Base-by-base conservation (phyloP, 2,113 vertebrate genomes). In the Anseranas semipalmata region DNA sequence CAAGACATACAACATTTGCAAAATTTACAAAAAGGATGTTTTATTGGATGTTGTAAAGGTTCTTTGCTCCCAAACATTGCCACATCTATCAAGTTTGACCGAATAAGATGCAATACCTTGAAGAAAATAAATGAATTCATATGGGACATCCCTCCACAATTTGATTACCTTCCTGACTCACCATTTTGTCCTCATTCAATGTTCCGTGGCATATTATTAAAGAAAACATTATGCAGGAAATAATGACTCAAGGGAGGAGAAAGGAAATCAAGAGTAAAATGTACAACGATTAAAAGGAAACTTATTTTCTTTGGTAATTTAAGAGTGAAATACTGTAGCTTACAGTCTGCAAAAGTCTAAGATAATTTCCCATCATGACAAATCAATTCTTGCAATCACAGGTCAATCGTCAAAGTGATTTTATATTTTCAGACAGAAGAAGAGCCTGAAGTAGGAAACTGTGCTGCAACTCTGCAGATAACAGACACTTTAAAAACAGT, bases 231-330 rank as follows among this genome's bases (percentile, higher is more conserved):
- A 87, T 15, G 20, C 35, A 87, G 87, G 83, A 97, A 92, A 87
- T 53, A 89, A 96, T 32, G n/a, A 96, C 87, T 96, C 75, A 56
- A 95, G 75, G 83, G 66, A 21, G 14, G 65, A 87, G 48, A 93
- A 74, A 50, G 39, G 10, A 95, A 94, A 93, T 75, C 11, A 33
- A 66, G 66, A 97, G 74, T 76, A 96, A 96, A 96, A 96, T 79
- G 52, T 83, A 72, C 25, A 83, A 70, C 35, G 94, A 79, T 89
- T 93, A 68, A 80, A 93, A 92, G 84, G 41, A 89, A 90, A 67
- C n/a, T 56, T 83, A 68, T 35, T 98, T 94, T 9, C 55, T 84
- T 84, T 72, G 46, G 5, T 28, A 83, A 77, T 95, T 91, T 87
- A 76, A 63, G 91, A 93, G 88, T 65, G 94, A 96, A 96, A 93